Base-by-base conservation (phyloP, 2,797 vertebrate species). In the Tadarida brasiliensis region DNA sequence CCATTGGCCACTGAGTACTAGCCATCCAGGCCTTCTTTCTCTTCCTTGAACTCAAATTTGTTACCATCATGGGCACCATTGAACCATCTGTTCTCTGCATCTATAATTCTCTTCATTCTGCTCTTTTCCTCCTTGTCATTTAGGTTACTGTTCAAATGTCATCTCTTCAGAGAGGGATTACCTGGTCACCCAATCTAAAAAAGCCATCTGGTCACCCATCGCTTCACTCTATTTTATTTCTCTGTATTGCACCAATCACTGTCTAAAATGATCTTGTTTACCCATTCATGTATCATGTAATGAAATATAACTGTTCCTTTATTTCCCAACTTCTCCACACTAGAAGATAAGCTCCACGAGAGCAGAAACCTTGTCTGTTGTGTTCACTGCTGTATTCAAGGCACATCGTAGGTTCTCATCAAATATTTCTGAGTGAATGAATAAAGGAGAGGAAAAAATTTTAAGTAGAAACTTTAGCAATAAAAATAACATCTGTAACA, bases 401-500 rank as follows among this genome's bases (percentile, higher is more conserved):
- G 47, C 35, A 35, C 14, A 1, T 63, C 47, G 26, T 24, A 65
- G 67, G 33, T 84, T 89, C 74, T 92, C 78, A 80, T 77, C 54
- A 87, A 63, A 33, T 85, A 81, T 74, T 94, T 96, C 54, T 77
- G 56, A 97, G 56, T 49, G 54, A 92, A 61, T 71, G 82, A 82
- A 59, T 74, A 65, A 63, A n/a, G 33, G 35, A 71, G 51, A 44
- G 26, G 47, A 76, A 63, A 93, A 30, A 54, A 91, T 95, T 87
- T 94, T 73, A 94, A 93, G 65, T 63, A 19, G 49, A 90, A 95
- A 71, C 6, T 65, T 80, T 57, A 73, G 56, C 54, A 87, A 71
- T 77, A 65, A 96, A 95, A 96, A 73, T 65, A 97, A 80, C 51
- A 89, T 89, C 92, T 87, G 70, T 77, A 95, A 96, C 19, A 65